Conservation (phyloP, 2,797 vertebrate genomes). For the Apogon talboti region DNA sequence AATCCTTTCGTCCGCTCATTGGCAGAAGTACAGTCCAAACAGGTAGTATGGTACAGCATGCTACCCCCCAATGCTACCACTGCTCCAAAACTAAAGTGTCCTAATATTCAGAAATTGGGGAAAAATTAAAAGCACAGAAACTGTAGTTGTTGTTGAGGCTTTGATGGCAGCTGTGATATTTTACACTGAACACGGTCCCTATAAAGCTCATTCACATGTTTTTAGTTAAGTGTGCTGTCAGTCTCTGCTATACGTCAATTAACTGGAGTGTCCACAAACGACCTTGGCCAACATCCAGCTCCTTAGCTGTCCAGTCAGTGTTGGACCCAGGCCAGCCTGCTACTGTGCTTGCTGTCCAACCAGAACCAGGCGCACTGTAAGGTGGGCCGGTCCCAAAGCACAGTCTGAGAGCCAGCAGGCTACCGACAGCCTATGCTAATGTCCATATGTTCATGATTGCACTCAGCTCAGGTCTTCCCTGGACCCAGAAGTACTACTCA, state of each 20-base stretch:
- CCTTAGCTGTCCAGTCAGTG: constrained; percentile 46
- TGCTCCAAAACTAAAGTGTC: no score
- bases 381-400: constrained; percentile 60
- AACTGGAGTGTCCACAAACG: constrained; percentile 68
- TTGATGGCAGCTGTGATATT: constrained; percentile 13
- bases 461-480: constrained; percentile 41
- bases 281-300: constrained; percentile 72
- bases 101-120: neutral
- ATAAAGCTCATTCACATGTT: constrained; percentile 19
- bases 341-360: constrained; percentile 53
- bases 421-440: constrained; percentile 73
- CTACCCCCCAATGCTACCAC: no score
- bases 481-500: constrained; percentile 53
- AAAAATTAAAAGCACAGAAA: constrained; percentile 4
- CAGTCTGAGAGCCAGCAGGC: constrained; percentile 61
- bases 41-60: no score
- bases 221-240: constrained; percentile 53
- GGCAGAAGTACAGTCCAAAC: no score
- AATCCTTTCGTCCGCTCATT: no score
- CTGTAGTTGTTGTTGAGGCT: neutral
- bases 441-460: constrained; percentile 71
- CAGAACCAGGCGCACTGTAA: constrained; percentile 46
- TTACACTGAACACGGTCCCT: constrained; percentile 13
- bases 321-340: constrained; percentile 55
- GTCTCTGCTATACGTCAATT: constrained; percentile 57